Base-by-base conservation (phyloP, 2,113 vertebrate species). In the Ahaetulla prasina region DNA sequence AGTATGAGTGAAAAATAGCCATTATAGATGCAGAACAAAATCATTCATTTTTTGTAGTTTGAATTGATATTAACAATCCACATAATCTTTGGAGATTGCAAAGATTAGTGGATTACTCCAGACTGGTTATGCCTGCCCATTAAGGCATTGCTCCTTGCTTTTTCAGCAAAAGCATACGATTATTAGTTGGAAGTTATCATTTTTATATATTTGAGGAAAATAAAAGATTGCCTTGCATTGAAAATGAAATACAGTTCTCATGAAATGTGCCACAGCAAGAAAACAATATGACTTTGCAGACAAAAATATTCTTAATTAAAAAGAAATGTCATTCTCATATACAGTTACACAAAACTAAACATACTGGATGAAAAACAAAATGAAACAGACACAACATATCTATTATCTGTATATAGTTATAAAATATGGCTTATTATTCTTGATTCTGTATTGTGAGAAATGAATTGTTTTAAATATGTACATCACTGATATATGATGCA, bases 401-500 rank as follows among this genome's bases (percentile, higher is more conserved):
- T 97, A 96, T 94, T 97, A 92, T 87, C 85, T 91, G 88, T 88
- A 52, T 91, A 91, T 74, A 88, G 4, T 74, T 74, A 88, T 91
- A n/a, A 27, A 93, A 88, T 87, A 96, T 90, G 90, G 20, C 94
- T 87, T 95, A 94, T 90, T 90, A 95, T 45, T 96, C 95, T 94
- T 2, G 68, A 92, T 94, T 97, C 95, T 95, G 95, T 96, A 97
- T 96, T 97, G 97, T 97, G 97, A 98, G 96, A 96, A 94, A 97
- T 97, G 96, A 96, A 97, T 96, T 97, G 97, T 96, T 97, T 97
- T 97, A 96, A 98, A 97, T 97, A 97, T 96, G 97, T 97, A 98
- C 97, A 97, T 98, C 97, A 97, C 97, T 97, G 97, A 98, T 97
- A 97, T 97, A 97, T 97, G 98, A 98, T 98, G 98, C 98, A 98